A percentile compares a stretch with the other conserved stretches of the same genome.
Evolutionary conservation across 1,140 invertebrate species (phyloP).

Genomic region (Myzus persicae): DNA sequence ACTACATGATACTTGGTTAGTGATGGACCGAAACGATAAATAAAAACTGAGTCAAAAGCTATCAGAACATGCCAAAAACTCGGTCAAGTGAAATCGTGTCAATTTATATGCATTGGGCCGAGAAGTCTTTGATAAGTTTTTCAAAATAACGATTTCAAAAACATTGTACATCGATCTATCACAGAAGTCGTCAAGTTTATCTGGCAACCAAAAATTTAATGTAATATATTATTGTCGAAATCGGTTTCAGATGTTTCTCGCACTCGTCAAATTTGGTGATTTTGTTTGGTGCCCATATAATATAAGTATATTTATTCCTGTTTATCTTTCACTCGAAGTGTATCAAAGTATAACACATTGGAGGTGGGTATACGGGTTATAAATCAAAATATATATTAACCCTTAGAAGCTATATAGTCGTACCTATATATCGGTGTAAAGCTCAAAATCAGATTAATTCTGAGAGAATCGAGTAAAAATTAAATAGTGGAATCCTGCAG

Average conservation of each 20-base stretch:
- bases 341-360: neutral
- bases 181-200: neutral
- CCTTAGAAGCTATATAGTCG: neutral
- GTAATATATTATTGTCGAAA: neutral
- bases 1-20: neutral
- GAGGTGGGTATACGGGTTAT: neutral
- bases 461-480: neutral
- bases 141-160: conserved; percentile 1
- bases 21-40: neutral
- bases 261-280: neutral
- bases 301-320: neutral
- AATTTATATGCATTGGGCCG: conserved; percentile 1
- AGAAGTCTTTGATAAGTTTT: conserved; percentile 22
- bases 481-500: neutral
- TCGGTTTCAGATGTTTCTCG: neutral
- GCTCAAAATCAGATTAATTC: neutral
- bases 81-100: neutral
- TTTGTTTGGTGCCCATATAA: neutral
- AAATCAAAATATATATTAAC: neutral
- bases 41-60: neutral
- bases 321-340: neutral
- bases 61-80: neutral
- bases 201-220: neutral
- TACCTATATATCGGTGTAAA: neutral
- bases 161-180: neutral